Evolutionary conservation across 2,888 invertebrate species (phyloP).

Genomic region (Meloe dianella): DNA sequence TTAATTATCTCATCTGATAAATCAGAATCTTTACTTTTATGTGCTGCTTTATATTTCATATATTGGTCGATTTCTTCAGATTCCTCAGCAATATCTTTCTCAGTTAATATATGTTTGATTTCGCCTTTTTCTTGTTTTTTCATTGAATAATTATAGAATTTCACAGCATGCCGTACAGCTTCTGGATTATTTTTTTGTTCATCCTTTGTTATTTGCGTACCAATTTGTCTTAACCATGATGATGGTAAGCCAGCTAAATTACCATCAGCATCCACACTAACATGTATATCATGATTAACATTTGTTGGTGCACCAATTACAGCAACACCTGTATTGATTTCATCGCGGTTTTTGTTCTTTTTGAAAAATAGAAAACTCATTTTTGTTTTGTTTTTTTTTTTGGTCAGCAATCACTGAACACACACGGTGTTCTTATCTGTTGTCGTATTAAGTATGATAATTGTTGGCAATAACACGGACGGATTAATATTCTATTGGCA

Average conservation of each 20-base stretch:
- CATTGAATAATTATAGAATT: slow-evolving; percentile 87
- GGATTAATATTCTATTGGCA: background rate
- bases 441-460: too few species aligned
- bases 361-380: slow-evolving; percentile 24
- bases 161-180: slow-evolving; percentile 89
- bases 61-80: slow-evolving; percentile 82
- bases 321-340: slow-evolving; percentile 46
- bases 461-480: too few species aligned
- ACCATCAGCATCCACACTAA: slow-evolving; percentile 84
- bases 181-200: slow-evolving; percentile 90
- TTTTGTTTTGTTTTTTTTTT: slow-evolving; percentile 7
- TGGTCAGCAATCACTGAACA: too few species aligned
- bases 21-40: slow-evolving; percentile 66
- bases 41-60: slow-evolving; percentile 74
- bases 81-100: slow-evolving; percentile 80
- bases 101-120: slow-evolving; percentile 83
- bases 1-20: slow-evolving; percentile 12
- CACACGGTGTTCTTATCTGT: too few species aligned
- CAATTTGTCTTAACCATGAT: slow-evolving; percentile 80
- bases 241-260: slow-evolving; percentile 85
- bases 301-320: slow-evolving; percentile 85
- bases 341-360: slow-evolving; percentile 16
- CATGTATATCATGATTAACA: slow-evolving; percentile 86
- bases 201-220: slow-evolving; percentile 82
- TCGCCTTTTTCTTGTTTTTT: slow-evolving; percentile 74